A percentile compares a stretch with the other conserved stretches of the same genome.
Conservation (phyloP, 2,888 invertebrate genomes). For the Embidobia sp. region DNA sequence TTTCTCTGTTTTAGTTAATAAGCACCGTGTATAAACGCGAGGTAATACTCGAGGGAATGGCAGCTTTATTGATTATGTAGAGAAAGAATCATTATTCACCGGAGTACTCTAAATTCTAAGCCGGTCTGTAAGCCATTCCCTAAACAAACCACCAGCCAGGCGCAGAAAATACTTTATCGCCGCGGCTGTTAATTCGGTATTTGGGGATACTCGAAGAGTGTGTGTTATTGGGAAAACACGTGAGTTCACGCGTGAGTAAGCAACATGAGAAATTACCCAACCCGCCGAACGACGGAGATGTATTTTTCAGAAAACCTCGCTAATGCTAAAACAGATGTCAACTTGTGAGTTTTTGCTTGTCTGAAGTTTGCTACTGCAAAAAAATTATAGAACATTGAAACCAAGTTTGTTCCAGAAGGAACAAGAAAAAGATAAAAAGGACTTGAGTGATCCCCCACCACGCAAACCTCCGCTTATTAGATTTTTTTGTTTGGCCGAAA, state of each 20-base stretch:
- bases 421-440: too few species aligned
- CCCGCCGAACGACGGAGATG: slow-evolving; percentile 5
- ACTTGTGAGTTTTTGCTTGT: slow-evolving; percentile 11
- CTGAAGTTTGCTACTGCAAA: too few species aligned
- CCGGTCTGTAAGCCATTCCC: slow-evolving; percentile 44
- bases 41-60: slow-evolving; percentile 21
- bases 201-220: slow-evolving; percentile 33
- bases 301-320: slow-evolving; percentile 24
- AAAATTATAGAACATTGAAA: too few species aligned
- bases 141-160: slow-evolving; percentile 31
- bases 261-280: slow-evolving; percentile 41
- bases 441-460: not conserved
- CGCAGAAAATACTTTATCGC: slow-evolving; percentile 51
- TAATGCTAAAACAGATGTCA: slow-evolving; percentile 23
- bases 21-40: not conserved
- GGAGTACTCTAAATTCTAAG: slow-evolving; percentile 52
- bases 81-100: slow-evolving; percentile 59
- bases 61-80: slow-evolving; percentile 50
- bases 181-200: slow-evolving; percentile 50
- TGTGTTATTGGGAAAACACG: slow-evolving; percentile 41
- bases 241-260: slow-evolving; percentile 31
- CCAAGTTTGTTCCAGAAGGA: too few species aligned
- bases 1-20: slow-evolving; percentile 8
- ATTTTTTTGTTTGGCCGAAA: too few species aligned
- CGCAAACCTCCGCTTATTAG: too few species aligned